Evolutionary conservation across 2,797 vertebrate genomes (phyloP).

Genomic region (Anniella stebbinsi): DNA sequence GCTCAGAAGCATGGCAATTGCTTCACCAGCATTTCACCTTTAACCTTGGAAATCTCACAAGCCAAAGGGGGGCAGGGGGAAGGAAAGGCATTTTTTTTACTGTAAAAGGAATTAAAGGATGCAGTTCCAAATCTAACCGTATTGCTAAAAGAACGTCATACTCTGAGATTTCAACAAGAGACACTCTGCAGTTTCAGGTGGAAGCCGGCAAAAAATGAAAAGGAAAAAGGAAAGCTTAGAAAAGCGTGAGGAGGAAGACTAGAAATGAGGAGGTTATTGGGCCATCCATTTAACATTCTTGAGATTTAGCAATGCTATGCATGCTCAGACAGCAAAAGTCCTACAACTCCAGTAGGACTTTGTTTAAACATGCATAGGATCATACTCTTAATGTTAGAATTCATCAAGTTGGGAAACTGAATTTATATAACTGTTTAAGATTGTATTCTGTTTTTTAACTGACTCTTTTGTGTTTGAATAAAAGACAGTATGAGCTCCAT

Average conservation of each 20-base stretch:
- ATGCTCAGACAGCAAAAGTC: too few relatives aligned
- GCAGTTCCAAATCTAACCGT: slow-evolving; percentile 5
- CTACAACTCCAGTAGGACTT: too few relatives aligned
- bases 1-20: not conserved
- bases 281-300: not conserved
- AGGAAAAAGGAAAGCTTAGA: not conserved
- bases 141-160: not conserved
- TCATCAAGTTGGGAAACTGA: not conserved
- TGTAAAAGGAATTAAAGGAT: slow-evolving; percentile 30
- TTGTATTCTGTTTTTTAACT: not conserved
- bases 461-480: not conserved
- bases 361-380: too few relatives aligned
- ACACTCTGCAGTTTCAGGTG: not conserved
- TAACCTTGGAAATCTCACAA: slow-evolving; percentile 35
- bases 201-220: not conserved
- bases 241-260: not conserved
- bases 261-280: too few relatives aligned
- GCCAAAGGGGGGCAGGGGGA: too few relatives aligned
- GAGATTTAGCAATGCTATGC: not conserved
- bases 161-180: not conserved
- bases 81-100: fast-evolving
- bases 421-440: not conserved
- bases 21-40: slow-evolving; percentile 16
- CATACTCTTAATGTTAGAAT: not conserved
- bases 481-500: too few relatives aligned